Conservation (phyloP, 1,140 invertebrate species). For the Lamellibrachia luymesi region DNA sequence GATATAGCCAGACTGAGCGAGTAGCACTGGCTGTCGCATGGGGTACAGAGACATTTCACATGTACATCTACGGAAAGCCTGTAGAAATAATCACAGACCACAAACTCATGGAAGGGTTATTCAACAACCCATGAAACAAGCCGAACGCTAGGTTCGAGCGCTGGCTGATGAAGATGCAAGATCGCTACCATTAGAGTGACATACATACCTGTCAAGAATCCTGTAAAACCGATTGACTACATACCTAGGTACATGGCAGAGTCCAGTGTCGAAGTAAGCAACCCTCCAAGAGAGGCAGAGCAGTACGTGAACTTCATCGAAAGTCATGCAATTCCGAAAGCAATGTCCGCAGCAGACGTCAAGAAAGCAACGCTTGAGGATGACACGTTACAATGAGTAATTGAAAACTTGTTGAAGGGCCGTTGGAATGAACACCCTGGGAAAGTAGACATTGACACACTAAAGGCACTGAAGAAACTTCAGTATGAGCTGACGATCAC, state of each 20-base stretch:
- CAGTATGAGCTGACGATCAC: background rate
- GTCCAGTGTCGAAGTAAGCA: background rate
- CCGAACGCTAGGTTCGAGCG: constrained; percentile 8
- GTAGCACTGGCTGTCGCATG: constrained; percentile 14
- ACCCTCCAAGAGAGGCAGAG: background rate
- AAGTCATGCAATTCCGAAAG: constrained; percentile 2
- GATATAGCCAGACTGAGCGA: constrained; percentile 14
- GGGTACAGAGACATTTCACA: background rate
- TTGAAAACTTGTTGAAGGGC: background rate
- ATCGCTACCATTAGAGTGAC: constrained; percentile 7
- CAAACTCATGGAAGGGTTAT: constrained; percentile 18
- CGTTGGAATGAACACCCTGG: constrained; percentile 12
- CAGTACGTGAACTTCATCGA: constrained; percentile 12
- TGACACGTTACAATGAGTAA: constrained; percentile 1
- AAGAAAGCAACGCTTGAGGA: constrained; percentile 9
- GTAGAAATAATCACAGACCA: constrained; percentile 15
- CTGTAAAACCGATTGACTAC: background rate
- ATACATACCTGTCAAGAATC: constrained; percentile 15
- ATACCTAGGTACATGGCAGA: constrained; percentile 13
- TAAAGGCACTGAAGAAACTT: background rate
- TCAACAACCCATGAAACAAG: constrained; percentile 9
- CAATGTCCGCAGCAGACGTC: background rate
- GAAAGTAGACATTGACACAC: background rate
- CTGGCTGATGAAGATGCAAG: constrained; percentile 20
- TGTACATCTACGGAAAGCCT: constrained; percentile 14